Percentiles rank a stretch among this genome's conserved stretches.
These are phyloP conservation scores for Drosophila longiperda DNA, from an alignment of 2,888 invertebrate genomes.

Conservation along the genomic window DNA sequence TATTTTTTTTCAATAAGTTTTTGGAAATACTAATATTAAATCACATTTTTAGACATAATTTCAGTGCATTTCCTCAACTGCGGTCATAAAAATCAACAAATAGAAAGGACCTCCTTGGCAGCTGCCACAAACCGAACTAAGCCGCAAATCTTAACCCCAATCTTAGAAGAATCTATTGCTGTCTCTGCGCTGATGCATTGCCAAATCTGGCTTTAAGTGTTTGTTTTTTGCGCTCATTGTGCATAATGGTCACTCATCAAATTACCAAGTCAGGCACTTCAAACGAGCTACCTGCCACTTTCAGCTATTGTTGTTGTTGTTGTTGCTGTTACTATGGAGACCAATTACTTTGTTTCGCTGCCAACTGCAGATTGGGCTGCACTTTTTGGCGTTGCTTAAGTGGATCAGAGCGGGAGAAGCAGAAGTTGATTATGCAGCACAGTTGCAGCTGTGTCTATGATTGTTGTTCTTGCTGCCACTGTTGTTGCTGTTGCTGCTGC, in stretches of 20 bases:
- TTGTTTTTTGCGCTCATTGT: slow-evolving; percentile 59
- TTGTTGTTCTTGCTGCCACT: slow-evolving; percentile 32
- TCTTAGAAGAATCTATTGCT: slow-evolving; percentile 41
- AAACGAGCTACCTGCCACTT: slow-evolving; percentile 43
- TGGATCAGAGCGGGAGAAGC: slow-evolving; percentile 40
- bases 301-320: slow-evolving; percentile 42
- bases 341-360: slow-evolving; percentile 63
- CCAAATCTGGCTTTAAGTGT: slow-evolving; percentile 61
- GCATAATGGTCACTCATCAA: slow-evolving; percentile 71
- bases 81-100: slow-evolving; percentile 17
- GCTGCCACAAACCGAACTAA: slow-evolving; percentile 17
- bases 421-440: slow-evolving; percentile 55
- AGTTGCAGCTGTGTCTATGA: slow-evolving; percentile 52
- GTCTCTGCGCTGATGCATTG: slow-evolving; percentile 34
- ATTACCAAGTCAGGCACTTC: slow-evolving; percentile 50
- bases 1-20: too few species aligned
- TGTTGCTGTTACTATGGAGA: slow-evolving; percentile 39
- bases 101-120: slow-evolving; percentile 38
- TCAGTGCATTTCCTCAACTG: neutral
- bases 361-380: slow-evolving; percentile 53
- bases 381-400: slow-evolving; percentile 49
- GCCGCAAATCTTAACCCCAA: slow-evolving; percentile 62
- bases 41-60: neutral
- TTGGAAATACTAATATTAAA: neutral
- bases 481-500: slow-evolving; percentile 19